Evolutionary conservation across 2,113 vertebrate genomes (phyloP), one percentile per base, ranked within the genome.

Genomic region (Columba janthina): DNA sequence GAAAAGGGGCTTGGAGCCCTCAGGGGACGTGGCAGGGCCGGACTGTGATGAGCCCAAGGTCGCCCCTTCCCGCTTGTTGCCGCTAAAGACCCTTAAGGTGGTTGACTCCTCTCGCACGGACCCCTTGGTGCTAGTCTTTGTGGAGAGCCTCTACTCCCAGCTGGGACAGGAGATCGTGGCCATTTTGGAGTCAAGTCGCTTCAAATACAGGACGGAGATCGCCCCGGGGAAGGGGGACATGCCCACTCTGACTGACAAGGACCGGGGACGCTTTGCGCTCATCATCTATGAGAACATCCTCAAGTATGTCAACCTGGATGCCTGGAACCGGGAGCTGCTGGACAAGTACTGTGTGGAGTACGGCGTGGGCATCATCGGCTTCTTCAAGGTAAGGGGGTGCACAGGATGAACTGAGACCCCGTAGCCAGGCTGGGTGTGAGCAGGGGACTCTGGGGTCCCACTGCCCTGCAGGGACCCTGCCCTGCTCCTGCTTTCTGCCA

Each of bases 311-410:
- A 99, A 99, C 97, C 97, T 99, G 98, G 99, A 99, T 0, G 99
- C 99, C 91, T 99, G 99, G 99, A 99, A 99, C 97, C 97, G 99
- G n/a, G 99, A 99, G 97, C 98, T 99, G 89, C 98, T 99, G 97
- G 99, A 99, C 98, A 99, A 99, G 84, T 99, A 99, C 98, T 99
- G 99, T 3, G 99, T 99, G 97, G 99, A 99, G 96, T 99, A 99
- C 0, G 99, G 99, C 0, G 99, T 99, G 92, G 99, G 99, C 94
- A 99, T 99, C 98, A 98, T 99, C 2, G 99, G 99, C 96, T 99
- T 99, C 98, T 99, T 99, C 98, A 99, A 99, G 99, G 99, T 99
- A 96, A 60, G 18, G 12, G 46, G 44, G 8, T 6, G 7, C 8
- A 6, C 1, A 4, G 19, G 57, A 11, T 0, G 10, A 50, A 13